phyloP scores from a whole-genome alignment of 35 echinoderm and acorn worm species.

The Heliocidaris erythrogramma region DNA sequence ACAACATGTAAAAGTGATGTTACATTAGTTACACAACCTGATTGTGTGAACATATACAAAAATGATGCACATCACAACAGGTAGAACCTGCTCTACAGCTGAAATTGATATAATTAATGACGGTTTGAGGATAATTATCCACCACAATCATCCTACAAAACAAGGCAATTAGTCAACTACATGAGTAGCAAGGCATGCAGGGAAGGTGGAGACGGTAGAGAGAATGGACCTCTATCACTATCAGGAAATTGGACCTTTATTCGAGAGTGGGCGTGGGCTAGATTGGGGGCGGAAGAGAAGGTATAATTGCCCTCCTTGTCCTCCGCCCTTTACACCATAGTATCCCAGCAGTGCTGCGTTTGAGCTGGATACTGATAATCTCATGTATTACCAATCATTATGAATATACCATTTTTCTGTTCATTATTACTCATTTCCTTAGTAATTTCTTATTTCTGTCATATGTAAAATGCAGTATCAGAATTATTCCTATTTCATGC shows the following conservation, averaged over 20 bases:
- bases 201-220: neutral
- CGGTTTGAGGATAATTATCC: neutral
- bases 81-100: neutral
- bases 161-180: neutral
- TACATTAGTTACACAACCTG: neutral
- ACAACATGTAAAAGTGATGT: too few species aligned
- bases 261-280: neutral
- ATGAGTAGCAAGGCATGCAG: neutral
- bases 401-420: neutral
- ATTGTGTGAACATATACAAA: neutral
- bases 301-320: neutral
- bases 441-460: neutral
- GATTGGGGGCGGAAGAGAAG: neutral
- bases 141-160: neutral
- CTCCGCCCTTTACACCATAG: neutral
- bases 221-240: neutral
- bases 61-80: neutral
- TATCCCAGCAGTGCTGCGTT: neutral
- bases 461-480: neutral
- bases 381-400: neutral
- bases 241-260: conserved; percentile 25
- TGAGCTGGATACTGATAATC: neutral
- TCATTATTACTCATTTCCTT: neutral
- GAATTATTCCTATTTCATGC: too few species aligned
- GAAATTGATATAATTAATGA: neutral